A percentile compares a stretch with the other conserved stretches of the same genome.
These are phyloP conservation scores for Drosophila athabasca DNA, from an alignment of 1,140 invertebrate species.

Conservation along the genomic window DNA sequence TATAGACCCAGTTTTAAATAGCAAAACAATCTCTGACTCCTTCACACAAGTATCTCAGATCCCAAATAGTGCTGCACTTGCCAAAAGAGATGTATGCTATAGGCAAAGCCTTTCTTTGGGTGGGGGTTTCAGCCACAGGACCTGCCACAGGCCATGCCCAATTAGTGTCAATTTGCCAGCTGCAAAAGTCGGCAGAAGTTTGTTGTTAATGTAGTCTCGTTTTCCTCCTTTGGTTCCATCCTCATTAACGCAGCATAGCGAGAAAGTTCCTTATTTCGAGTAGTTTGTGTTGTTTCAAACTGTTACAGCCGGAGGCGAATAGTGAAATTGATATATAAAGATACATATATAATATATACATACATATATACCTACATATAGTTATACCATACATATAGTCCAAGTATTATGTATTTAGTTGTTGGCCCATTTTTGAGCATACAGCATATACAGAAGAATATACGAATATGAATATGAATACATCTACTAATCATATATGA, in stretches of 20 bases:
- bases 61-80: not conserved
- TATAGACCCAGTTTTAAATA: no score
- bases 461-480: conserved; percentile 50
- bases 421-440: conserved; percentile 76
- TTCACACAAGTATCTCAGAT: no score
- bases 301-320: conserved; percentile 60
- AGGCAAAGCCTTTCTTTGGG: conserved; percentile 15
- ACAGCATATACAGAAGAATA: conserved; percentile 53
- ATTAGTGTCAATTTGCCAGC: conserved; percentile 57
- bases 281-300: conserved; percentile 45
- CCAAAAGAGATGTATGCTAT: not conserved
- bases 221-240: conserved; percentile 29
- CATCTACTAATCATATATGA: conserved; percentile 20
- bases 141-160: conserved; percentile 24
- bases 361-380: conserved; percentile 34
- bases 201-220: conserved; percentile 44
- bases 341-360: conserved; percentile 32
- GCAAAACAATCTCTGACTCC: no score
- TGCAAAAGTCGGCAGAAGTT: conserved; percentile 16
- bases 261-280: conserved; percentile 64
- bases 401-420: conserved; percentile 81
- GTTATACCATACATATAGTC: conserved; percentile 48
- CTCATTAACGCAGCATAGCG: conserved; percentile 15
- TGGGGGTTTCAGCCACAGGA: not conserved
- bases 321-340: conserved; percentile 42